Percentiles rank a stretch among this genome's conserved stretches.
Conservation (phyloP, 2,888 invertebrate species). For the Scelioninae gen. 1 region DNA sequence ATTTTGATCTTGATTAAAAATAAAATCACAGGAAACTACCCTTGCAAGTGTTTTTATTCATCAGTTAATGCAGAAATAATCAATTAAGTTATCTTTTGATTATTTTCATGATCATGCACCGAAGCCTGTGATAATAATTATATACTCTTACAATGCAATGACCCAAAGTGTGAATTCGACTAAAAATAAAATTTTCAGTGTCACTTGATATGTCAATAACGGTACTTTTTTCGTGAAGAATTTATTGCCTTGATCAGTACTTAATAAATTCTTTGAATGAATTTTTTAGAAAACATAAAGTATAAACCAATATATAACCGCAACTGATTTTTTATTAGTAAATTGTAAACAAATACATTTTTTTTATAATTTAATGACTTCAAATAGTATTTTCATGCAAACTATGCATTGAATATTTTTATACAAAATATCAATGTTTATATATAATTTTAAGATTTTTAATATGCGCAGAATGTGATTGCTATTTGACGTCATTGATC, state of each 20-base stretch:
- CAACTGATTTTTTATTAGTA: too few relatives aligned
- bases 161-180: constrained; percentile 36
- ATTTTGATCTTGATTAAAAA: constrained; percentile 28
- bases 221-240: background rate
- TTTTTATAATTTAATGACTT: background rate
- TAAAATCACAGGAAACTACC: constrained; percentile 25
- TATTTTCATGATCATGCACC: constrained; percentile 58
- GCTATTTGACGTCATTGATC: background rate
- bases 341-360: background rate
- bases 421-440: constrained; percentile 11
- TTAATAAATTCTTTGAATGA: background rate
- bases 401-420: background rate
- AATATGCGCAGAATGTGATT: constrained; percentile 3
- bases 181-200: constrained; percentile 39
- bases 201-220: constrained; percentile 13
- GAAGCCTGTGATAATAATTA: constrained; percentile 17
- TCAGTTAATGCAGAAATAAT: constrained; percentile 31
- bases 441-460: background rate
- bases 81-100: constrained; percentile 44
- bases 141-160: constrained; percentile 31
- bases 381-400: background rate
- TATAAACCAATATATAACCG: too few relatives aligned
- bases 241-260: background rate
- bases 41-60: constrained; percentile 11
- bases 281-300: too few relatives aligned